phyloP scores from a whole-genome alignment of 2,888 invertebrate genomes.

The Troides aeacus region DNA sequence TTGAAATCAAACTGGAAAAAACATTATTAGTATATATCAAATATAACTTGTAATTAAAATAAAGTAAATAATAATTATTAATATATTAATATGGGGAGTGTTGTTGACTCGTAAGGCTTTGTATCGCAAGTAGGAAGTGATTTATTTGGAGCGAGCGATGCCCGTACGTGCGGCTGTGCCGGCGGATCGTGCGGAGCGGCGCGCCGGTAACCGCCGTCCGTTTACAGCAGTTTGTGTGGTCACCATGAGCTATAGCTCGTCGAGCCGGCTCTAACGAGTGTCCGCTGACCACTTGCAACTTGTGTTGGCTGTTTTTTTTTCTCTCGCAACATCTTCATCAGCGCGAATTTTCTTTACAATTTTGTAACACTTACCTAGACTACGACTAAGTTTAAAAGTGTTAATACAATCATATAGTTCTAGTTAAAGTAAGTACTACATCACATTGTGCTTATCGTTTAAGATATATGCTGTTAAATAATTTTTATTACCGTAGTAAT shows the following conservation, averaged over 20 bases:
- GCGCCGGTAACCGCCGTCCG: conserved; percentile 49
- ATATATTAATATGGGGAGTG: conserved; percentile 6
- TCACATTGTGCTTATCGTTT: too few relatives aligned
- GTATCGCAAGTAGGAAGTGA: conserved; percentile 72
- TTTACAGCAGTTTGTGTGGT: conserved; percentile 57
- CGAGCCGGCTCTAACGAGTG: conserved; percentile 42
- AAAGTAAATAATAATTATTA: too few relatives aligned
- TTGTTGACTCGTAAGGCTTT: conserved; percentile 44
- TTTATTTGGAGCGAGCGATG: conserved; percentile 66
- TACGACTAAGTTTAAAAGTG: too few relatives aligned
- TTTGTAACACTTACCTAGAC: neutral
- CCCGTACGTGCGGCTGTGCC: conserved; percentile 47
- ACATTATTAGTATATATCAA: too few relatives aligned
- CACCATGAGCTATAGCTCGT: conserved; percentile 46
- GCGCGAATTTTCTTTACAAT: neutral
- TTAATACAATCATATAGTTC: too few relatives aligned
- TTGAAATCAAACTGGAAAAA: too few relatives aligned
- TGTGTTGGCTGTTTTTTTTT: conserved; percentile 32
- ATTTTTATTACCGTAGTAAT: too few relatives aligned
- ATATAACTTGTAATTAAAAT: too few relatives aligned
- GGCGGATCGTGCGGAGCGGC: conserved; percentile 64
- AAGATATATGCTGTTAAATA: too few relatives aligned
- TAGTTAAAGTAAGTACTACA: too few relatives aligned
- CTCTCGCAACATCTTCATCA: conserved; percentile 6
- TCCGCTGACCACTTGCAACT: conserved; percentile 37